These are phyloP conservation scores for Puntigrus tetrazona DNA, from an alignment of 2,113 vertebrate genomes.

Conservation along the genomic window DNA sequence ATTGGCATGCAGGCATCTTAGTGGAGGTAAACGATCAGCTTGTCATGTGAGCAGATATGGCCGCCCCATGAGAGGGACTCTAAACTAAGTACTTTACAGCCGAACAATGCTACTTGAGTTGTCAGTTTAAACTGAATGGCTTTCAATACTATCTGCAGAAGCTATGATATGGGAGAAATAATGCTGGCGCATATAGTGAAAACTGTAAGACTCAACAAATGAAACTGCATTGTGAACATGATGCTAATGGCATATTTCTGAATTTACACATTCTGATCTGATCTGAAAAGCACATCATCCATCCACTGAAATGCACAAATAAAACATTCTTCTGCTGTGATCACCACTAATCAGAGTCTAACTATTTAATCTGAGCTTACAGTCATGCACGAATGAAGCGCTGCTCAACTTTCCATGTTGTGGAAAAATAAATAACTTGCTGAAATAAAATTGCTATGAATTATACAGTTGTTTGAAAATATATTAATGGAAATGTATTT, in stretches of 20 bases:
- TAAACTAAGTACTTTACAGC: background rate
- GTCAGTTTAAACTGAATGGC: background rate
- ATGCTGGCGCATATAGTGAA: background rate
- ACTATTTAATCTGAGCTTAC: background rate
- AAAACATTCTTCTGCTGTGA: background rate
- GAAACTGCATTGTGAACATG: background rate
- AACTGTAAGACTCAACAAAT: background rate
- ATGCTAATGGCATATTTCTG: slow-evolving; percentile 19
- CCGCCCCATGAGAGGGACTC: background rate
- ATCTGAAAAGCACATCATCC: background rate
- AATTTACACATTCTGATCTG: background rate
- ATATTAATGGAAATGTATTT: background rate
- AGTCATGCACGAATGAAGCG: background rate
- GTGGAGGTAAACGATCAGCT: background rate
- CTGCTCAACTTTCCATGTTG: too few species aligned
- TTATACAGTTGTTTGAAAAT: background rate
- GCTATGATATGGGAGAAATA: background rate
- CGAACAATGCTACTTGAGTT: background rate
- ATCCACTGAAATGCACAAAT: background rate
- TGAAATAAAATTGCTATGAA: background rate
- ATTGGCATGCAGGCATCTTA: background rate
- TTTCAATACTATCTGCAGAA: background rate
- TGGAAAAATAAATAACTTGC: background rate
- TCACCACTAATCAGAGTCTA: background rate
- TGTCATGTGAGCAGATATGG: background rate